Evolutionary conservation across 1,140 invertebrate genomes (phyloP).

Genomic region (Zaprionus lachaisei): DNA sequence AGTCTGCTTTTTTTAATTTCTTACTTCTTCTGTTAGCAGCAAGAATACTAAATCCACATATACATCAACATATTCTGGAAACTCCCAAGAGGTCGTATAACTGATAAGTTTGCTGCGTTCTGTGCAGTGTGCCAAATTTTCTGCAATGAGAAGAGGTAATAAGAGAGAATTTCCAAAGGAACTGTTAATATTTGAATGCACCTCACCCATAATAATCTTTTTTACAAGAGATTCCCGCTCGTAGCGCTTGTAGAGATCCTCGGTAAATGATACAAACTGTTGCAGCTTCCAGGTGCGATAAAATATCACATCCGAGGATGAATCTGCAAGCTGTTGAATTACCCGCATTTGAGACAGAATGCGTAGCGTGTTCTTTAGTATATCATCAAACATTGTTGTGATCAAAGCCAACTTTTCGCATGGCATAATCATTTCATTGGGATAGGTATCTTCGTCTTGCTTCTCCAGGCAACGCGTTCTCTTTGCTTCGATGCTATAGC

Average conservation of each 20-base stretch:
- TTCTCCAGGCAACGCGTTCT: slow-evolving; percentile 66
- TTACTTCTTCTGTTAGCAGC: slow-evolving; percentile 62
- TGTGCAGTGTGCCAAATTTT: slow-evolving; percentile 66
- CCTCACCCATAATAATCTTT: slow-evolving; percentile 59
- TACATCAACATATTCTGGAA: slow-evolving; percentile 63
- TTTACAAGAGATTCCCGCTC: slow-evolving; percentile 61
- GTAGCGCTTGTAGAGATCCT: slow-evolving; percentile 59
- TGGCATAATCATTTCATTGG: slow-evolving; percentile 48
- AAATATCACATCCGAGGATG: slow-evolving; percentile 45
- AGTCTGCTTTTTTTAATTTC: slow-evolving; percentile 19
- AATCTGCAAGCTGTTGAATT: slow-evolving; percentile 49
- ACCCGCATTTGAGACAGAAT: slow-evolving; percentile 56
- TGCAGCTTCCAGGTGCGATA: slow-evolving; percentile 67
- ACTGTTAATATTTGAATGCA: neutral
- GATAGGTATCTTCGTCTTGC: slow-evolving; percentile 42
- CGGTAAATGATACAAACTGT: slow-evolving; percentile 66
- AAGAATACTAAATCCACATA: slow-evolving; percentile 63
- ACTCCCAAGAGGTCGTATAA: slow-evolving; percentile 72
- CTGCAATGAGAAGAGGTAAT: slow-evolving; percentile 25
- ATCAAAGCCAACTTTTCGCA: slow-evolving; percentile 74
- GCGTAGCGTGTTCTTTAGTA: slow-evolving; percentile 58
- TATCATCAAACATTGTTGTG: slow-evolving; percentile 71
- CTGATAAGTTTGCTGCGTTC: slow-evolving; percentile 56
- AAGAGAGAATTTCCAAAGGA: no score
- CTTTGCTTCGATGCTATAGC: slow-evolving; percentile 69